phyloP scores from a whole-genome alignment of 2,888 invertebrate species.

The Lamellibrachia columna region DNA sequence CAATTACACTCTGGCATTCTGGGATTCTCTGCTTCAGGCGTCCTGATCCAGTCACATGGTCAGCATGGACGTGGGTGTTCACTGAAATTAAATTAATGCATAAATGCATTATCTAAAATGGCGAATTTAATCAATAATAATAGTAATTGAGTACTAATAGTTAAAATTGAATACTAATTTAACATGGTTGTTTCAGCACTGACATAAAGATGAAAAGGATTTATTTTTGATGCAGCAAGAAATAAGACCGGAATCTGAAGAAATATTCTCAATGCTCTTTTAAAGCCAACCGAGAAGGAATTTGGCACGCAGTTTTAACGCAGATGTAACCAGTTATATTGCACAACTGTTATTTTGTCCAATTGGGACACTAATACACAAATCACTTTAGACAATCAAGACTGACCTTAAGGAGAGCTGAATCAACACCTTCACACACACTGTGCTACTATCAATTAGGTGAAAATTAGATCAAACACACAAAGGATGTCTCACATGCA shows the following conservation, averaged over 20 bases:
- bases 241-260: no score
- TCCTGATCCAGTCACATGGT: conserved; percentile 96
- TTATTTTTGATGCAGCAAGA: no score
- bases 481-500: background rate
- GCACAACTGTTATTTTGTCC: background rate
- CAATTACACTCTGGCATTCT: conserved; percentile 83
- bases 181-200: no score
- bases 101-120: background rate
- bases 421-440: background rate
- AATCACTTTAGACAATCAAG: background rate
- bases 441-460: background rate
- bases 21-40: conserved; percentile 79
- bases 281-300: no score
- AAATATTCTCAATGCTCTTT: no score
- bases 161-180: no score
- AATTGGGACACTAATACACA: background rate
- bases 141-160: no score
- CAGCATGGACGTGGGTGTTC: conserved; percentile 99
- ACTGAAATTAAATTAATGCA: conserved; percentile 70
- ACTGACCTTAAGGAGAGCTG: background rate
- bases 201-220: no score
- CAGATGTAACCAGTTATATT: background rate
- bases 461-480: background rate
- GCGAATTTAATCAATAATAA: background rate
- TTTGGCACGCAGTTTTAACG: no score